Conservation (phyloP, 2,113 vertebrate genomes). For the Heteronetta atricapilla region DNA sequence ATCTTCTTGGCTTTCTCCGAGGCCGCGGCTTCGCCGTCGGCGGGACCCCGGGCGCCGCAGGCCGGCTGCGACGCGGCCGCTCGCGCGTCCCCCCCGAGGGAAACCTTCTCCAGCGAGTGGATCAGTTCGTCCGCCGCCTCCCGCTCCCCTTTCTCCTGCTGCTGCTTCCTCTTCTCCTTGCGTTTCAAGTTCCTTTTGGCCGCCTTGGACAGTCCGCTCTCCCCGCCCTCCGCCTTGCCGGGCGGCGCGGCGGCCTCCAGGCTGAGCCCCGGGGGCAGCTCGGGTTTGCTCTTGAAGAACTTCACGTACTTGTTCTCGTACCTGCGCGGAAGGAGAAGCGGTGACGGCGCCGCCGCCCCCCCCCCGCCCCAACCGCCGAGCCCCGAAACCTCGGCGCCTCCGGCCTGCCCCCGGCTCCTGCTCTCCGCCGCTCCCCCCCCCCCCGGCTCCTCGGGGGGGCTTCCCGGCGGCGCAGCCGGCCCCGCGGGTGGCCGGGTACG, state of each 20-base stretch:
- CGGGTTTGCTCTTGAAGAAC: conserved; percentile 95
- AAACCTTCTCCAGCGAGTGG: conserved; percentile 78
- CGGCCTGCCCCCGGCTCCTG: background rate
- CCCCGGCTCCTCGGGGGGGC: background rate
- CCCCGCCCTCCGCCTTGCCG: conserved; percentile 60
- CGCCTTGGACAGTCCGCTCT: conserved; percentile 83
- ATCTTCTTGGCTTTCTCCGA: conserved; percentile 86
- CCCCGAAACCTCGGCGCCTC: background rate
- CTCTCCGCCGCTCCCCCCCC: background rate
- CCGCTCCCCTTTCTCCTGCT: conserved; percentile 77
- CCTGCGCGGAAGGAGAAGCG: conserved; percentile 65
- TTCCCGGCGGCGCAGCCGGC: background rate
- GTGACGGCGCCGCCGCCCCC: background rate
- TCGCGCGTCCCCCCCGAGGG: background rate
- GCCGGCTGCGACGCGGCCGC: background rate
- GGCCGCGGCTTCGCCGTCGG: conserved; percentile 30
- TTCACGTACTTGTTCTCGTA: conserved; percentile 98
- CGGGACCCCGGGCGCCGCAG: background rate
- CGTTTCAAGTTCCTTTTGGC: conserved; percentile 94
- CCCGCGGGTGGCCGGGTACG: background rate
- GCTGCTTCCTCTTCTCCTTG: conserved; percentile 91
- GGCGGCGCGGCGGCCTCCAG: conserved; percentile 58
- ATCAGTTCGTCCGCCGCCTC: conserved; percentile 77
- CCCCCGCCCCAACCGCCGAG: too few species aligned
- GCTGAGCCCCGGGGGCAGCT: conserved; percentile 89